Evolutionary conservation across 2,797 vertebrate species (phyloP), one percentile per base, ranked within the genome.

Genomic region (Potorous gilbertii): DNA sequence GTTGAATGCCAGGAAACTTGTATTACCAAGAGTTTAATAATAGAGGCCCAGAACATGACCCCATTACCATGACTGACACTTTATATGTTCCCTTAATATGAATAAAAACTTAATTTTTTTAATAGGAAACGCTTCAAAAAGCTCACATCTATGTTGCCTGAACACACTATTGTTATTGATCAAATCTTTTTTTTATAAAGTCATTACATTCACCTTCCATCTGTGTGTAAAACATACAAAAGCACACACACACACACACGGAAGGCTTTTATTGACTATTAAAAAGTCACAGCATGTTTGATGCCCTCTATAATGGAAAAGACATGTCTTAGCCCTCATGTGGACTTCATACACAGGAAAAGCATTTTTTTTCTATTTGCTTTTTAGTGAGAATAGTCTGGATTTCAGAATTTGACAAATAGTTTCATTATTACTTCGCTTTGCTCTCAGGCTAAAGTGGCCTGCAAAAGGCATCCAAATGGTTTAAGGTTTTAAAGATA

Each of bases 81-180:
- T 95, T 91, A 54, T 87, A 57, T 95, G 87, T 11, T 62, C 1
- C 94, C 21, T 93, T 21, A 21, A 34, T 95, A 0, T 81, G 52
- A 92, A 91, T 96, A 94, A 50, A 92, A 96, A 81, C 6, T 95
- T 66, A 66, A 24, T 74, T 92, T 97, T 97, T 95, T 94, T 13
- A 34, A 29, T 93, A 57, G 14, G 52, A 95, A 21, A 21, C 93
- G 50, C 55, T 97, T 96, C 96, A 50, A 95, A 96, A 95, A 81
- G 8, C 18, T 27, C 40, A 27, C 40, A 46, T 90, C 6, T 40
- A 13, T 91, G 21, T 92, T 93, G 57, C 10, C 92, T 24, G 10
- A 87, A 90, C n/a, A 90, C 14, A 74, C 9, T 34, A 27, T 94
- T 91, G 29, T 91, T 95, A 13, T 46, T 91, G 93, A 92, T 31